Percentiles rank a stretch among this genome's conserved stretches.
phyloP scores from a whole-genome alignment of 2,113 vertebrate species.

The cat (Felis catus) region F.catus_Fca126_mat1.0 CM031412.1:186571001-186571500 shows the following conservation, averaged over 20 bases:
- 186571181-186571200: background rate
- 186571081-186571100: background rate
- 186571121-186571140: background rate
- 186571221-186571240: background rate
- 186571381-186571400: background rate
- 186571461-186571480: background rate
- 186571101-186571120: background rate
- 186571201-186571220: background rate
- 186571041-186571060: background rate
- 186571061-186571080: background rate
- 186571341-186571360: background rate
- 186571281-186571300: background rate
- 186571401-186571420: background rate
- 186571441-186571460: background rate
- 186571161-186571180: background rate
- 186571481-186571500: background rate
- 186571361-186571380: background rate
- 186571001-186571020: background rate
- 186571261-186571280: background rate
- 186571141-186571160: background rate
- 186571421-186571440: background rate
- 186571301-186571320: background rate
- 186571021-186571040: background rate
- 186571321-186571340: background rate
- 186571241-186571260: background rate